Base-by-base conservation (phyloP, 2,888 invertebrate species). In the Fissipunctia ypsillon region DNA sequence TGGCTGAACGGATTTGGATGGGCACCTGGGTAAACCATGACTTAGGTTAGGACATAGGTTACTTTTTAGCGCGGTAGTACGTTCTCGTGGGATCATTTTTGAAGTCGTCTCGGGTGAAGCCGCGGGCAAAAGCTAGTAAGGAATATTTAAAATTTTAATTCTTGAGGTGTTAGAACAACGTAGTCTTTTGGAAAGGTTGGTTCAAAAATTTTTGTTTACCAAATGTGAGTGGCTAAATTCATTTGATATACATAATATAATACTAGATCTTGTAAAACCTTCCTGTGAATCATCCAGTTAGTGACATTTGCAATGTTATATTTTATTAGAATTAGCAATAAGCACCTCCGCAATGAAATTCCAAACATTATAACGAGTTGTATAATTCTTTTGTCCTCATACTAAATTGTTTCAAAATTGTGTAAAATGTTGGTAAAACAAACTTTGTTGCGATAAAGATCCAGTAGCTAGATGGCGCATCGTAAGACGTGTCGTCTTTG, bases 361-460 rank as follows among this genome's bases (percentile, higher is more conserved):
- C 63, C 41, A 25, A 76, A 80, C 75, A 77, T 80, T 76, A 78
- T 80, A 87, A 87, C 68, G 72, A 82, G 73, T 79, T 78, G 54
- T 76, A 66, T 73, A 81, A 79, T 85, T 81, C 65, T 83, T 67
- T 85, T 77, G 75, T 74, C 69, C 69, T 69, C 63, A 71, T 69
- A 79, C 74, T 69, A 85, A 85, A 78, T 85, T 81, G 77, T 79
- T 87, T 76, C 68, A 68, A 71, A 75, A 84, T 74, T 79, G 69
- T 69, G 61, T 78, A 75, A 84, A 87, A 73, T 73, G 66, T 78
- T 78, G 72, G 63, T 76, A 64, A 73, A 74, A 72, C 61, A 69
- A 87, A 83, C 64, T 85, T 87, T 81, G 75, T 74, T 73, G 64
- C 69, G 67, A 75, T 71, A 70, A 78, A 78, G 72, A 85, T 59